Base-by-base conservation (phyloP, 2,888 invertebrate species). In the Bedellia somnulentella region DNA sequence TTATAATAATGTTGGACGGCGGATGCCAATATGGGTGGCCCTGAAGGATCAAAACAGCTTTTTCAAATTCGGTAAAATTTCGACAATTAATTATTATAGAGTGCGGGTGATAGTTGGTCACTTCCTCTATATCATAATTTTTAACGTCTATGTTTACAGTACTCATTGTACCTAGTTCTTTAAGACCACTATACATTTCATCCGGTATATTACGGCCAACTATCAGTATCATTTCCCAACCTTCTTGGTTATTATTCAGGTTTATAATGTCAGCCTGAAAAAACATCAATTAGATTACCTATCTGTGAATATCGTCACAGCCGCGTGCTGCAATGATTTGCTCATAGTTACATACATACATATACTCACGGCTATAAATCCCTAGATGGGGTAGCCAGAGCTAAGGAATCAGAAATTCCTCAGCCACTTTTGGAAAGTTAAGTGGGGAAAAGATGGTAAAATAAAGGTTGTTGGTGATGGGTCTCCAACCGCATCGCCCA, bases 1-100 rank as follows among this genome's bases (percentile, higher is more conserved):
- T 54, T 5, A 70, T 24, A 24, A 70, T 42, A 4, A 66, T 37
- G 21, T 63, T 52, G 4, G 64, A 41, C 4, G 45, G 48, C 4
- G 68, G 56, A 39, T 70, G 57, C 63, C 64, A 70, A 36, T 58
- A 59, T 0, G 58, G 49, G 2, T 47, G 38, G 5, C 33, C 37
- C 21, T 48, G 35, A 2, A 50, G 35, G 44, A 57, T 57, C 2
- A 36, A 36, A 6, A 70, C 32, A n/a, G 47, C 47, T n/a, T 46
- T 35, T 45, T 63, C 58, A 37, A 58, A 59, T 11, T 61, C 45
- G 4, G 33, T 37, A 28, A 58, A 48, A 35, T 53, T 43, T 5
- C 31, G 27, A 18, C 57, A 57, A 21, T 41, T 45, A 1, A 70
- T 45, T 3, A 67, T 24, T 15, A 68, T 43, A 3, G 49, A 32